Evolutionary conservation across 1,140 invertebrate genomes (phyloP), one percentile per base, ranked within the genome.

Genomic region (Neuroterus valhalla): DNA sequence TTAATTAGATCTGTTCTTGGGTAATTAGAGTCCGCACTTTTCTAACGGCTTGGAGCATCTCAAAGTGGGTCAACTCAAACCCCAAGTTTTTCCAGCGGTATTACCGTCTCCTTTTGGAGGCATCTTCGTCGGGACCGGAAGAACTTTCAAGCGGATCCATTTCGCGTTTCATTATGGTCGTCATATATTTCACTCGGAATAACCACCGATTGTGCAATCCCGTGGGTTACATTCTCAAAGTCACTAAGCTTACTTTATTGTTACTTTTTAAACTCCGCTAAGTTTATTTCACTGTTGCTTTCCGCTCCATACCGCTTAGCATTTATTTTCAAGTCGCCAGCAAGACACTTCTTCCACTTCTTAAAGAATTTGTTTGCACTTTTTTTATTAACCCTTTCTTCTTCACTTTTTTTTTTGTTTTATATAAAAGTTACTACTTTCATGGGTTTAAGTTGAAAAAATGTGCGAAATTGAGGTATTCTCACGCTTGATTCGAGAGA

Each of bases 1-100:
- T 87, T 87, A 88, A 87, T 88, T 86, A 87, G 82, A 72, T 81
- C 80, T 82, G 84, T 84, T 82, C 80, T 82, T 73, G 79, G 70
- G 81, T 86, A 87, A 87, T 87, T 82, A 85, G 83, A 81, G 79
- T 75, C 72, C 70, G 77, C 74, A 85, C 81, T 80, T 83, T 78
- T 74, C 78, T 82, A 85, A 84, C 80, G 80, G 74, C 52, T 82
- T 79, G 44, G 72, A 81, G 74, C 80, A 83, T 81, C 70, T 69
- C 66, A 80, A 86, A 87, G 75, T 86, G 46, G 84, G 85, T 87
- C 85, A 83, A 55, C 71, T 44, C 79, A 48, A 70, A 73, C 75
- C 15, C 23, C 31, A 31, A 62, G 55, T 62, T 62, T 62, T 62
- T 62, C 55, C 23, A 15, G 8, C 12, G 21, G 55, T 31, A 62